Base-by-base conservation (phyloP, 1,140 invertebrate genomes). In the Pseudomyrmex flavicornis region DNA sequence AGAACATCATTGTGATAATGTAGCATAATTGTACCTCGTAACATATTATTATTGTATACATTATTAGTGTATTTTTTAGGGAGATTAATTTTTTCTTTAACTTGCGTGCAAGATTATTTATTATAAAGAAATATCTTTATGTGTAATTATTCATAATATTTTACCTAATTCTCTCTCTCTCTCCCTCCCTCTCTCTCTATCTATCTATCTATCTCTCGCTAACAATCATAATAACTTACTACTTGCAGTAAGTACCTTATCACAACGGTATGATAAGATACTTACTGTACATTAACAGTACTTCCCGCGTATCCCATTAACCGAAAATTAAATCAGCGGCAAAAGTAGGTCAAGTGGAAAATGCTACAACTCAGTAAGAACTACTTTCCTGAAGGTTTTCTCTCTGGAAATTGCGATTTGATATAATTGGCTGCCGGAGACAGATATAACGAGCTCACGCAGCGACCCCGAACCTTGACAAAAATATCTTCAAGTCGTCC, bases 231-330 rank as follows among this genome's bases (percentile, higher is more conserved):
- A 35, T 35, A 35, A 35, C 35, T 35, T 35, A 35, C 35, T 7
- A 35, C 35, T 35, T 35, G 35, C 5, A 35, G 35, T 35, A 35
- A 35, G 35, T 35, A 35, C 5, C 69, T 70, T 52, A 15, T 46
- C 2, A 59, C 10, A 35, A 1, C 15, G 9, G 9, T 56, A 13
- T 7, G 15, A 48, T 9, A 7, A 26, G 66, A 13, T 69, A 69
- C 15, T 75, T 50, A 17, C 46, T 22, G 35, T 5, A 35, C 9
- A 17, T 69, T 68, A 52, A 74, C 3, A 62, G 5, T 44, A 62
- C 62, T 69, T 8, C 46, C 5, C 50, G 12, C 46, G 62, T 62
- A 52, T 50, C 2, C 22, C 56, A n/a, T 80, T 80, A 80, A 72
- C 3, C 12, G 20, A 54, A 35, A 62, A 52, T 50, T 0, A 44